Conservation (phyloP, 2,888 invertebrate genomes). For the Torymus aiolomorphi region DNA sequence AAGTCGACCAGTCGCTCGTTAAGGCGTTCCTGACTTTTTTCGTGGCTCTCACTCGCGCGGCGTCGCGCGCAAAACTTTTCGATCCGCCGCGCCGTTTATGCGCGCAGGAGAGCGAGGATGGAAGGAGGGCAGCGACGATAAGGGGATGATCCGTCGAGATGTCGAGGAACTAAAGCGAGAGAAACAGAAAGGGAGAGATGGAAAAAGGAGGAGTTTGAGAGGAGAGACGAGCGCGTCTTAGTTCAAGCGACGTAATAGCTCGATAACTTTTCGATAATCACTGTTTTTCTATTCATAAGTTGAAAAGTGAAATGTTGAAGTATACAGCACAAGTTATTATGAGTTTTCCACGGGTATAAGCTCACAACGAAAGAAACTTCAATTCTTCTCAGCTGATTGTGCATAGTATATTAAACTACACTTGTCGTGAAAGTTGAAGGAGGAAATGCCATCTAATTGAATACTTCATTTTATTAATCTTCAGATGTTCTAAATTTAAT, state of each 20-base stretch:
- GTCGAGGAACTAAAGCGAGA: slow-evolving; percentile 33
- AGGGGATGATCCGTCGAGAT: slow-evolving; percentile 53
- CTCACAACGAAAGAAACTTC: too few species aligned
- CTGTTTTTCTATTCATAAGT: slow-evolving; percentile 16
- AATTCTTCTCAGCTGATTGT: too few species aligned
- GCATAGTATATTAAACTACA: too few species aligned
- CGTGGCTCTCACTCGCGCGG: slow-evolving; percentile 49
- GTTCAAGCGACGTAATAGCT: background rate
- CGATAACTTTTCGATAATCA: background rate
- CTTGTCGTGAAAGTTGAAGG: too few species aligned
- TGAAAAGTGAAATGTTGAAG: background rate
- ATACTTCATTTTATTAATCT: too few species aligned
- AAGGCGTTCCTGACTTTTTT: slow-evolving; percentile 68
- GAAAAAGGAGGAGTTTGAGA: background rate
- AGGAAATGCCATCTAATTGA: too few species aligned
- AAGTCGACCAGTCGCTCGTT: slow-evolving; percentile 70
- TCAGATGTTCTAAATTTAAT: too few species aligned
- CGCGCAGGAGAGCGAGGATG: background rate
- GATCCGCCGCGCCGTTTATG: slow-evolving; percentile 34
- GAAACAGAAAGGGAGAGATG: background rate
- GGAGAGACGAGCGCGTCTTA: background rate
- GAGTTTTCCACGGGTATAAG: too few species aligned
- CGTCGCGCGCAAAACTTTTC: slow-evolving; percentile 30
- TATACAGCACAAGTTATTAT: too few species aligned
- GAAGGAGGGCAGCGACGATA: slow-evolving; percentile 12